Conservation (phyloP, 2,888 invertebrate genomes). For the Eubasilissa splendida region DNA sequence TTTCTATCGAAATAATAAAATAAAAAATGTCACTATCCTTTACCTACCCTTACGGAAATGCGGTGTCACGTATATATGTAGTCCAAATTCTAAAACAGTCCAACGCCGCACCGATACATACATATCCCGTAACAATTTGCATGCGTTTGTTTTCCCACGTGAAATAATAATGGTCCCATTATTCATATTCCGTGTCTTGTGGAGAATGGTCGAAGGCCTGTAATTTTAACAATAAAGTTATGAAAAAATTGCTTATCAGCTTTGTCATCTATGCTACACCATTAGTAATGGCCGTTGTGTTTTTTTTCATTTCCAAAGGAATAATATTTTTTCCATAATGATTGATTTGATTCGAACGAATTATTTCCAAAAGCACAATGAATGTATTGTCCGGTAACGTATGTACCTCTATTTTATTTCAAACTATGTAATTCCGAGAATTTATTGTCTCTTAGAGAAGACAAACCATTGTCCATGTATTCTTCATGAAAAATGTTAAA, state of each 20-base stretch:
- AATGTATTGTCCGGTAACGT: not conserved
- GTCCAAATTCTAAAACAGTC: not conserved
- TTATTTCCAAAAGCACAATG: not conserved
- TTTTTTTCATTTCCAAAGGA: not conserved
- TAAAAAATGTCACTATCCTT: too few relatives aligned
- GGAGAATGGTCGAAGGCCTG: slow-evolving; percentile 36
- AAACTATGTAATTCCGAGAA: not conserved
- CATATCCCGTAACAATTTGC: not conserved
- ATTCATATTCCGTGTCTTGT: slow-evolving; percentile 41
- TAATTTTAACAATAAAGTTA: slow-evolving; percentile 41
- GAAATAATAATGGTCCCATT: slow-evolving; percentile 35
- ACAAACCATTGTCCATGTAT: too few relatives aligned
- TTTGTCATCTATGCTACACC: slow-evolving; percentile 18
- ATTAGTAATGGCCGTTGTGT: not conserved
- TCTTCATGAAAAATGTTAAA: too few relatives aligned
- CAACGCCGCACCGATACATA: not conserved
- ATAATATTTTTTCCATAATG: slow-evolving; percentile 4
- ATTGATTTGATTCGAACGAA: not conserved
- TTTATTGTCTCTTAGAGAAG: too few relatives aligned
- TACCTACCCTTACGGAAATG: not conserved
- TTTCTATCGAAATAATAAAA: too few relatives aligned
- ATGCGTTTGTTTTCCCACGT: slow-evolving; percentile 39
- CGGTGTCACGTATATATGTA: not conserved
- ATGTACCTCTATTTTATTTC: not conserved
- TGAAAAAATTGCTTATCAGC: slow-evolving; percentile 33